phyloP scores from a whole-genome alignment of 2,888 invertebrate species.

The Odontothrips loti region DNA sequence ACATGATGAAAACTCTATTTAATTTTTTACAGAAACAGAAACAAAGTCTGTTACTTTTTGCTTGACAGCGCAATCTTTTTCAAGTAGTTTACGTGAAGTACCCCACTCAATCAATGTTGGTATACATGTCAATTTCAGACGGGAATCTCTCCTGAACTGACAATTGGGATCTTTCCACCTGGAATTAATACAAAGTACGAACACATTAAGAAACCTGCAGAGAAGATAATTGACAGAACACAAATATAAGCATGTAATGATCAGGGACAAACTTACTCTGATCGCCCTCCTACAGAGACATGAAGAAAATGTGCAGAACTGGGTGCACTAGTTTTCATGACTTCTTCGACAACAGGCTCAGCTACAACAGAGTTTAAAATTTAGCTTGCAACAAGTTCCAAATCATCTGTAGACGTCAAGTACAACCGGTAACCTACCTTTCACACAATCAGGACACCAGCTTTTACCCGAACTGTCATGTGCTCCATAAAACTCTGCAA shows the following conservation, averaged over 20 bases:
- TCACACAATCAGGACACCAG: constrained; percentile 87
- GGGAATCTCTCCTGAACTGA: constrained; percentile 72
- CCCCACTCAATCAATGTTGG: constrained; percentile 80
- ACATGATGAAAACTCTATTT: background rate
- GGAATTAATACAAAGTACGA: constrained; percentile 41
- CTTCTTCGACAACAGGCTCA: constrained; percentile 69
- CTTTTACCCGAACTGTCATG: constrained; percentile 64
- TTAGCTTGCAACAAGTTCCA: background rate
- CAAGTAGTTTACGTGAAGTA: constrained; percentile 71
- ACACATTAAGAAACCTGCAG: too few species aligned
- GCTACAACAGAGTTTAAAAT: constrained; percentile 54
- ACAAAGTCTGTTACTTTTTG: constrained; percentile 72
- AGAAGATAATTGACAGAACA: background rate
- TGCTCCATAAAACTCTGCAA: constrained; percentile 63
- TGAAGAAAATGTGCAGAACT: constrained; percentile 64
- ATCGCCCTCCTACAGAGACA: constrained; percentile 72
- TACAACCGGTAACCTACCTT: constrained; percentile 56
- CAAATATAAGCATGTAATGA: too few species aligned
- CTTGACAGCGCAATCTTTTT: constrained; percentile 65
- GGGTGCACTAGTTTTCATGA: constrained; percentile 55
- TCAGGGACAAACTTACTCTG: constrained; percentile 57
- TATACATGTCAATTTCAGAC: constrained; percentile 68
- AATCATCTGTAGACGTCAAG: background rate
- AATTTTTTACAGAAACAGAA: constrained; percentile 40
- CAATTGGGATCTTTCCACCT: constrained; percentile 83